phyloP scores from a whole-genome alignment of 2,113 vertebrate genomes.

The Nipponia nippon region DNA sequence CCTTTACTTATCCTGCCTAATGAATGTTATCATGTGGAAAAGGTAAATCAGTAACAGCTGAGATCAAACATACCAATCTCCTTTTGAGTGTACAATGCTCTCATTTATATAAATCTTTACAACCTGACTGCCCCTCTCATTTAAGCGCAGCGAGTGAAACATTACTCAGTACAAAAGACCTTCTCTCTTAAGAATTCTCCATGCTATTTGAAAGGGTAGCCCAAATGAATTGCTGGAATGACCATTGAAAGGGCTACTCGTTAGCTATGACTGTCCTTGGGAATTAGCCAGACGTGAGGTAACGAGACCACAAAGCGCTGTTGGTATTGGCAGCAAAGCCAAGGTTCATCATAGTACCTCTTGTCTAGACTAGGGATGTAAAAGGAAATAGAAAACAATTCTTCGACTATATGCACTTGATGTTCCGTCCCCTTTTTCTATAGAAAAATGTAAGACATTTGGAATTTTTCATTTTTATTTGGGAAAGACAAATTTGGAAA shows the following conservation, averaged over 20 bases:
- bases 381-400: constrained; percentile 66
- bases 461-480: constrained; percentile 61
- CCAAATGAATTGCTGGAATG: constrained; percentile 55
- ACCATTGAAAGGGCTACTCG: constrained; percentile 43
- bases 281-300: constrained; percentile 56
- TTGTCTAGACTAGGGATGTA: constrained; percentile 66
- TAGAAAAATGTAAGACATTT: constrained; percentile 53
- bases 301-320: constrained; percentile 45
- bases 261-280: constrained; percentile 58
- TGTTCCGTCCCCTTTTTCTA: constrained; percentile 30
- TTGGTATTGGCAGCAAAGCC: constrained; percentile 60
- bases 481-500: constrained; percentile 59
- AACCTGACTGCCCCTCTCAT: constrained; percentile 20
- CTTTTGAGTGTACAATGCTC: constrained; percentile 67
- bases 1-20: constrained; percentile 64
- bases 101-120: constrained; percentile 73
- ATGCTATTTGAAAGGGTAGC: constrained; percentile 15
- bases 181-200: constrained; percentile 41
- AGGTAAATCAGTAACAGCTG: constrained; percentile 72
- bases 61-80: constrained; percentile 72
- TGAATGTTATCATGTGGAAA: constrained; percentile 71
- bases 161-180: constrained; percentile 6
- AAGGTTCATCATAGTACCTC: constrained; percentile 57
- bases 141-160: not conserved
- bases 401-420: constrained; percentile 26